phyloP scores from a whole-genome alignment of 2,797 vertebrate genomes.

The Sciurus vulgaris region DNA sequence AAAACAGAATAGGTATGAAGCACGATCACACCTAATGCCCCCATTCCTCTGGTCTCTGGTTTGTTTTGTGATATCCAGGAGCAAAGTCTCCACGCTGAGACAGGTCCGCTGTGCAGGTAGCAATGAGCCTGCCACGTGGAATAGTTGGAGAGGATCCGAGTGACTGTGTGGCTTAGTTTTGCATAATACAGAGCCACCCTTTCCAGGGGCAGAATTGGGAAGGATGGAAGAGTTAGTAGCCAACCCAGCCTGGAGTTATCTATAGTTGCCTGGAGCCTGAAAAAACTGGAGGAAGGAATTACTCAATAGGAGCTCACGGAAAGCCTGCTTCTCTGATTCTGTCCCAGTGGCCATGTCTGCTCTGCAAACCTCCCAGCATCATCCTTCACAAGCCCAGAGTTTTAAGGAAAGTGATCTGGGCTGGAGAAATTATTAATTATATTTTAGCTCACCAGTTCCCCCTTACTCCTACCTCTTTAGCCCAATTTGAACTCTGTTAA shows the following conservation, averaged over 20 bases:
- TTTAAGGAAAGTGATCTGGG: constrained; percentile 2
- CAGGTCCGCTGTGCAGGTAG: constrained; percentile 7
- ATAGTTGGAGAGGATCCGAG: constrained; percentile 63
- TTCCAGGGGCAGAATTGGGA: constrained; percentile 70
- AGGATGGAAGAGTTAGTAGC: constrained; percentile 42
- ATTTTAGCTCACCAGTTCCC: constrained; percentile 56
- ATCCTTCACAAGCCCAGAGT: constrained; percentile 17
- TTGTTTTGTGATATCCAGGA: constrained; percentile 64
- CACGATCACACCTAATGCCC: background rate
- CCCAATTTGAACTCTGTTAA: constrained; percentile 61
- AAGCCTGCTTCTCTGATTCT: constrained; percentile 28
- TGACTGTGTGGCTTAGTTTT: constrained; percentile 81
- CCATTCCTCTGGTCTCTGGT: background rate
- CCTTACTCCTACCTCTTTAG: constrained; percentile 31
- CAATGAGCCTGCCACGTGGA: background rate
- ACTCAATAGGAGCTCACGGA: constrained; percentile 72
- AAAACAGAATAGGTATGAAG: constrained; percentile 43
- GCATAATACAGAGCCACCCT: constrained; percentile 68
- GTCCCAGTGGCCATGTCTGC: background rate
- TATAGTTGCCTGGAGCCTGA: constrained; percentile 72
- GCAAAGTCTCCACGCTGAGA: constrained; percentile 7
- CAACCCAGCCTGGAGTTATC: constrained; percentile 76
- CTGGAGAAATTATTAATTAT: constrained; percentile 67
- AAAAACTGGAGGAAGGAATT: constrained; percentile 80
- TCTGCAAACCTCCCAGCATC: constrained; percentile 46